Conservation (phyloP, 2,113 vertebrate genomes). For the Prunella himalayana region DNA sequence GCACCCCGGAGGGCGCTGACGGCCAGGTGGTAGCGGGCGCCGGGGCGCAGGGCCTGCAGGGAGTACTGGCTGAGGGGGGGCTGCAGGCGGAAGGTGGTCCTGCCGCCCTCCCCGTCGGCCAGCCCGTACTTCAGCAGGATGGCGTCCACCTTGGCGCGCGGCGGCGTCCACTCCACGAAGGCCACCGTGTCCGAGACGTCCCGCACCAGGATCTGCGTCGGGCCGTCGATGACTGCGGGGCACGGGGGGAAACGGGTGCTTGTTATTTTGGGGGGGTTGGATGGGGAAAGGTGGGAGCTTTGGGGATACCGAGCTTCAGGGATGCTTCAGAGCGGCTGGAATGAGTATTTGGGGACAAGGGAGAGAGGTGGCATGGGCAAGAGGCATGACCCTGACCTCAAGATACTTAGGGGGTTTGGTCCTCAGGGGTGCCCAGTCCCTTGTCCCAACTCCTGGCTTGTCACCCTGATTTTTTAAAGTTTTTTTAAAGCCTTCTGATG, state of each 20-base stretch:
- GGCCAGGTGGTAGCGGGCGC: constrained; percentile 83
- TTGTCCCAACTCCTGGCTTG: neutral
- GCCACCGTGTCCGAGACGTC: constrained; percentile 94
- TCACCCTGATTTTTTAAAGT: too few relatives aligned
- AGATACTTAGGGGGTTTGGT: neutral
- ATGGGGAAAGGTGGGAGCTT: neutral
- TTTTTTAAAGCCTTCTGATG: too few relatives aligned
- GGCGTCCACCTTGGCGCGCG: constrained; percentile 89
- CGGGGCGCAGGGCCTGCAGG: constrained; percentile 89
- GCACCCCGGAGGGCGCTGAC: constrained; percentile 83
- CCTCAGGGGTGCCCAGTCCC: neutral
- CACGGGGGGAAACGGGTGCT: neutral
- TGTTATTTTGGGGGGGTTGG: neutral
- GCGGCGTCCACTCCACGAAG: constrained; percentile 92
- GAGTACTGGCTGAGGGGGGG: constrained; percentile 95
- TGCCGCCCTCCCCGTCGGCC: constrained; percentile 81
- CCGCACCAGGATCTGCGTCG: constrained; percentile 87
- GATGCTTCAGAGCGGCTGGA: neutral
- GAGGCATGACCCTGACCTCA: neutral
- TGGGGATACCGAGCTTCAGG: neutral
- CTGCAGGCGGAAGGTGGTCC: constrained; percentile 90
- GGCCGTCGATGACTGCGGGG: constrained; percentile 87
- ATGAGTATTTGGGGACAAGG: neutral
- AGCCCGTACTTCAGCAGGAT: constrained; percentile 89
- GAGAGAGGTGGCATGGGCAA: neutral